Conservation (phyloP, 2,888 invertebrate genomes). For the Ernsta delagoae region DNA sequence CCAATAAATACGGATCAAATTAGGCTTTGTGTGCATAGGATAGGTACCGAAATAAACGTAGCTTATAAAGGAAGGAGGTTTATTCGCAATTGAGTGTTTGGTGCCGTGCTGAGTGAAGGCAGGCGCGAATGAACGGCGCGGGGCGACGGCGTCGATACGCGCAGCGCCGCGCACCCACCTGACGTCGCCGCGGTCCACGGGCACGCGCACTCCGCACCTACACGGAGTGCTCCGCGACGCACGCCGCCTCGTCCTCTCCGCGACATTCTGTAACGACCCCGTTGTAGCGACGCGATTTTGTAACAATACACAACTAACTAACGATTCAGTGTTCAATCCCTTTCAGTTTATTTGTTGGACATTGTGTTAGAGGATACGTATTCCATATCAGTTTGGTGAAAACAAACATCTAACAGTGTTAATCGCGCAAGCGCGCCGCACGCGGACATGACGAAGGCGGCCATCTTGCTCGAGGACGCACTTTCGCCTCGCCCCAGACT, state of each 20-base stretch:
- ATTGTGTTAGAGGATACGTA: conserved; percentile 52
- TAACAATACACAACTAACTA: conserved; percentile 27
- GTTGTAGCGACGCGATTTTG: conserved; percentile 47
- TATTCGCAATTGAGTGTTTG: conserved; percentile 68
- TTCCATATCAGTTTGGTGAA: conserved; percentile 63
- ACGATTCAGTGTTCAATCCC: conserved; percentile 19
- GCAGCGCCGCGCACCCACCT: conserved; percentile 54
- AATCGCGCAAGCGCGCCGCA: conserved; percentile 78
- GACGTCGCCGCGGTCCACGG: conserved; percentile 66
- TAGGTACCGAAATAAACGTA: conserved; percentile 40
- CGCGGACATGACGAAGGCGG: conserved; percentile 79
- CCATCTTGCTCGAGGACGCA: conserved; percentile 81
- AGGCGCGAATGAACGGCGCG: conserved; percentile 56
- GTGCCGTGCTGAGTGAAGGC: conserved; percentile 64
- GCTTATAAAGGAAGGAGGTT: conserved; percentile 44
- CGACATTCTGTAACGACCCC: conserved; percentile 56
- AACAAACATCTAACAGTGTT: conserved; percentile 77
- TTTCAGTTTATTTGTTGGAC: conserved; percentile 41
- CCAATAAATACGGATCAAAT: conserved; percentile 56
- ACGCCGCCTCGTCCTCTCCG: conserved; percentile 56
- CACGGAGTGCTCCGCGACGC: conserved; percentile 59
- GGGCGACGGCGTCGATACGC: conserved; percentile 66
- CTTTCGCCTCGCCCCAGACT: conserved; percentile 82
- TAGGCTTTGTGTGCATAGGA: conserved; percentile 60
- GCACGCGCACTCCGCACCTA: conserved; percentile 64